These are phyloP conservation scores for Lamellibrachia satsuma DNA, from an alignment of 2,888 invertebrate species.

Conservation along the genomic window DNA sequence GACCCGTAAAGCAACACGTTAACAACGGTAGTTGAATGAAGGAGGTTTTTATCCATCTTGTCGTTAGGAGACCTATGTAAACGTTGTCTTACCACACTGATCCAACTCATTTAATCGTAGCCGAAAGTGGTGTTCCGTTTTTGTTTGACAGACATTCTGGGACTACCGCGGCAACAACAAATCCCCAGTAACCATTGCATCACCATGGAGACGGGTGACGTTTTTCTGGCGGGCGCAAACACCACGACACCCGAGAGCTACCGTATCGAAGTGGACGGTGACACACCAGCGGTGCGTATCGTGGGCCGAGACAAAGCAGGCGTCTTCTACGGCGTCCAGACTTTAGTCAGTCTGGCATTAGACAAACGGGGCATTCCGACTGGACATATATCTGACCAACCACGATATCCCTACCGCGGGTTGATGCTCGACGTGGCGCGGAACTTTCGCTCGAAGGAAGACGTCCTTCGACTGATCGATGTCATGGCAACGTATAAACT, in stretches of 20 bases:
- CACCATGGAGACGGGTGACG: not conserved
- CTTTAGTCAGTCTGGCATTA: constrained; percentile 43
- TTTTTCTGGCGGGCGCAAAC: not conserved
- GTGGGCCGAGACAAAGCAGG: constrained; percentile 41
- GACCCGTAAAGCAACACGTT: too few relatives aligned
- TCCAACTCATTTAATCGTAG: not conserved
- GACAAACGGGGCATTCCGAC: not conserved
- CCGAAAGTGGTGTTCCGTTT: not conserved
- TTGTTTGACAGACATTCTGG: not conserved
- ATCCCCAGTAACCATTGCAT: not conserved
- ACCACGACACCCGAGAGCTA: constrained; percentile 46
- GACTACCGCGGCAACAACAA: not conserved
- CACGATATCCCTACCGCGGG: constrained; percentile 57
- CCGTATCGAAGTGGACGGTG: constrained; percentile 41
- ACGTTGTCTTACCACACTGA: not conserved
- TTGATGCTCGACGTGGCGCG: constrained; percentile 60
- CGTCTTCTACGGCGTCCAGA: constrained; percentile 53
- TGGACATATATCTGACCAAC: constrained; percentile 47
- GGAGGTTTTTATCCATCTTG: too few relatives aligned
- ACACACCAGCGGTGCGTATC: constrained; percentile 43
- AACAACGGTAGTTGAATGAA: too few relatives aligned
- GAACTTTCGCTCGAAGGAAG: constrained; percentile 50
- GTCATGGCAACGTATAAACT: constrained; percentile 61
- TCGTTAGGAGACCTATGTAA: not conserved
- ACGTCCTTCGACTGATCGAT: constrained; percentile 47